phyloP scores from a whole-genome alignment of 2,888 invertebrate species.

The Trichogramma dendrolimi region DNA sequence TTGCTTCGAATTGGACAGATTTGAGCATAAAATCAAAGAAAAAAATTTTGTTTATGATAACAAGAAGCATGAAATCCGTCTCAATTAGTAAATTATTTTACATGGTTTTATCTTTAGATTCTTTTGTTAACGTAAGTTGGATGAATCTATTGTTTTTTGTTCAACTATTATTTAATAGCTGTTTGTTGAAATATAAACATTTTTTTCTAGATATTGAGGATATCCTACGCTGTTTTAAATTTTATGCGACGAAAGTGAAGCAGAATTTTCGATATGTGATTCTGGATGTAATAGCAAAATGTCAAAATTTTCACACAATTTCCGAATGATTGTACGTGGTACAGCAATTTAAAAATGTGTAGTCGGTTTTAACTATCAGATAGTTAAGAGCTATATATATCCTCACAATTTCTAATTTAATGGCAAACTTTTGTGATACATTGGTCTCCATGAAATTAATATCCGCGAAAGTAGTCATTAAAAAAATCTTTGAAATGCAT shows the following conservation, averaged over 20 bases:
- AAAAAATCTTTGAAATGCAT: too few relatives aligned
- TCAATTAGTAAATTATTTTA: conserved; percentile 9
- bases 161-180: too few relatives aligned
- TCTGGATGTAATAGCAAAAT: background rate
- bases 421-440: too few relatives aligned
- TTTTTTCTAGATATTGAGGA: conserved; percentile 16
- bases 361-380: too few relatives aligned
- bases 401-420: too few relatives aligned
- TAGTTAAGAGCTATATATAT: too few relatives aligned
- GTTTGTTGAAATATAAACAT: background rate
- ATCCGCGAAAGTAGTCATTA: too few relatives aligned
- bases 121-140: conserved; percentile 16
- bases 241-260: conserved; percentile 2
- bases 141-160: too few relatives aligned
- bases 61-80: conserved; percentile 8
- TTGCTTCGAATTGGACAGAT: conserved; percentile 12
- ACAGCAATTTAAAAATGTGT: too few relatives aligned
- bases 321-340: too few relatives aligned
- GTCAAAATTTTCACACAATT: background rate
- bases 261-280: background rate
- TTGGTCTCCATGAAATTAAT: too few relatives aligned
- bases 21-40: conserved; percentile 1
- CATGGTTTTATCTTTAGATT: conserved; percentile 10
- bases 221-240: conserved; percentile 20
- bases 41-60: conserved; percentile 8